Base-by-base conservation (phyloP, 2,113 vertebrate genomes). In the Etia nguti region DNA sequence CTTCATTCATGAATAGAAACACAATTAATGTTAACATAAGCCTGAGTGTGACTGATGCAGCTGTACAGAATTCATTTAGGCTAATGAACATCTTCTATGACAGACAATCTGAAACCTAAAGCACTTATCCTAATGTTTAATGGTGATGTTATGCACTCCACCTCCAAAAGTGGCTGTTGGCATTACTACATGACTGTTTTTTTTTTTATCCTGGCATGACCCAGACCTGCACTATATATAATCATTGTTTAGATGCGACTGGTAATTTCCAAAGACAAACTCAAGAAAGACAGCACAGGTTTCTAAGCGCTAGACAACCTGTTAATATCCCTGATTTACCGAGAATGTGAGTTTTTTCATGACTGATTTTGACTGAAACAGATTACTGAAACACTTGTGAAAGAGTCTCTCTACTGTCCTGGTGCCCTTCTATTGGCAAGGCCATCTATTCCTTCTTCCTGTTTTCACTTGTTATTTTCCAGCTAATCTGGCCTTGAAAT, bases 401-500 rank as follows among this genome's bases (percentile, higher is more conserved):
- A 24, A 29, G 41, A 75, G 1, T 29, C 43, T 75, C 70, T 75
- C 73, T 31, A 10, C 54, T 59, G 15, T 18, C 46, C 60, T 10
- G 34, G 2, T 88, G 70, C 7, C 57, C 80, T 56, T 16, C 11
- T 31, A 22, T 18, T 15, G 10, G 18, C 9, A 5, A 6, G 22
- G 46, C 79, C 20, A 6, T 46, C 46, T 41, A 6, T 60, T 13
- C 75, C 13, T 4, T 2, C 62, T 56, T 90, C 85, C 80, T 80
- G 57, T 84, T 91, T 80, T 88, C 80, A 93, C 92, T 94, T 89
- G 75, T 83, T 84, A 88, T 94, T 93, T 93, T 86, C 34, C 5
- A 11, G 22, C 68, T 95, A 92, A 96, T 94, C 93, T 93, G 91
- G 57, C 84, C 80, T 85, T 86, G 83, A 84, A 91, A 87, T 84